A percentile compares a stretch with the other conserved stretches of the same genome.
phyloP scores from a whole-genome alignment of 2,888 invertebrate genomes.

The Dione juno region DNA sequence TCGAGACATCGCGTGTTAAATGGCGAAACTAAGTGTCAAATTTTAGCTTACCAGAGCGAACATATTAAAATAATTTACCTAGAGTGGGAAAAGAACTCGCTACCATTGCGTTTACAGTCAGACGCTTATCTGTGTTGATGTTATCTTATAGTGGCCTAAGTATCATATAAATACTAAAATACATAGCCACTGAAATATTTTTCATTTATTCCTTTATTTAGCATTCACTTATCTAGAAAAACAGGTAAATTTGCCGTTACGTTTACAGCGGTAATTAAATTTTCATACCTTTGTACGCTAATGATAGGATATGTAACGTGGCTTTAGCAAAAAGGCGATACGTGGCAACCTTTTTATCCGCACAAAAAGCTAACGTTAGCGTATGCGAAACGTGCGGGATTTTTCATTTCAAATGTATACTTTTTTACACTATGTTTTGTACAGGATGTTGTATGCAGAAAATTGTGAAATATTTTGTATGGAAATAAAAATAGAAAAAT shows the following conservation, averaged over 20 bases:
- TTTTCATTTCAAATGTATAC: slow-evolving; percentile 28
- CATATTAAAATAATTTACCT: too few relatives aligned
- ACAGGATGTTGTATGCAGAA: slow-evolving; percentile 16
- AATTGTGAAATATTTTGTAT: slow-evolving; percentile 10
- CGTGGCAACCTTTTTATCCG: slow-evolving; percentile 22
- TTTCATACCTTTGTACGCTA: slow-evolving; percentile 31
- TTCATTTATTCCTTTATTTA: slow-evolving; percentile 8
- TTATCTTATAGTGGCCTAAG: neutral
- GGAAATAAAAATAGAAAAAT: slow-evolving; percentile 4
- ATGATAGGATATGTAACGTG: slow-evolving; percentile 33
- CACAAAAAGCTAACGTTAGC: slow-evolving; percentile 29
- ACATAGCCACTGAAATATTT: neutral
- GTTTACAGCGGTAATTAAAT: slow-evolving; percentile 25
- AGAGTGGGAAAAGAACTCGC: too few relatives aligned
- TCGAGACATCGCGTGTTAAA: too few relatives aligned
- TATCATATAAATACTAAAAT: neutral
- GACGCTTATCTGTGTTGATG: too few relatives aligned
- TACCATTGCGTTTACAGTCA: too few relatives aligned
- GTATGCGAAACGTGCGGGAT: slow-evolving; percentile 25
- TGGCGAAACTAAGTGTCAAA: too few relatives aligned
- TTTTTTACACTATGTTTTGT: slow-evolving; percentile 16
- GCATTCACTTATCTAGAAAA: slow-evolving; percentile 18
- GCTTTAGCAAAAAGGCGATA: slow-evolving; percentile 34
- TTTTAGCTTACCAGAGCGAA: too few relatives aligned
- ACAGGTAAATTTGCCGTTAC: slow-evolving; percentile 9